These are phyloP conservation scores for Euglossa dilemma DNA, from an alignment of 1,140 invertebrate species.

Conservation along the genomic window DNA sequence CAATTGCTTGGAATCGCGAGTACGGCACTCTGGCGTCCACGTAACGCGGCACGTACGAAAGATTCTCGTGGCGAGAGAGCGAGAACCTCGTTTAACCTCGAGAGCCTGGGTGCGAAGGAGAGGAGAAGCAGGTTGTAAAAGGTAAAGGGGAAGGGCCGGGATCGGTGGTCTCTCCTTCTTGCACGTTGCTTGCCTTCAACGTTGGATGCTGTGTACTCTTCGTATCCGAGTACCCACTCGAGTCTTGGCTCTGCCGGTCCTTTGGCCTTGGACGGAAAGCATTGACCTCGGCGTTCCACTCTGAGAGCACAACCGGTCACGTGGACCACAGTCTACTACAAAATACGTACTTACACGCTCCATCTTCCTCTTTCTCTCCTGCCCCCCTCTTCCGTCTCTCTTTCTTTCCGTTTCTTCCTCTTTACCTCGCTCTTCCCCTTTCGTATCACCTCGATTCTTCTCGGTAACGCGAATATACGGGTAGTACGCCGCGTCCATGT, in stretches of 20 bases:
- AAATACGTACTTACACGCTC: slow-evolving; percentile 73
- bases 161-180: slow-evolving; percentile 57
- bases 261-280: slow-evolving; percentile 79
- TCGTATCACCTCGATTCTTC: slow-evolving; percentile 36
- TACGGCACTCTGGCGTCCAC: slow-evolving; percentile 18
- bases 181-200: slow-evolving; percentile 41
- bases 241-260: slow-evolving; percentile 69
- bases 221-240: slow-evolving; percentile 68
- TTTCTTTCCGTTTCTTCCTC: background rate
- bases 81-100: slow-evolving; percentile 52
- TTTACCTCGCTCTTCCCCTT: slow-evolving; percentile 30
- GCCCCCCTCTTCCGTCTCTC: background rate
- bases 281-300: slow-evolving; percentile 79
- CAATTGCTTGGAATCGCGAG: slow-evolving; percentile 38
- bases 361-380: slow-evolving; percentile 7
- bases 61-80: slow-evolving; percentile 42
- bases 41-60: slow-evolving; percentile 36
- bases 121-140: slow-evolving; percentile 60
- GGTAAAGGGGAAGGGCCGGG: slow-evolving; percentile 40
- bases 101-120: slow-evolving; percentile 39
- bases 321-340: slow-evolving; percentile 75
- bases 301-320: slow-evolving; percentile 75
- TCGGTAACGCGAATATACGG: slow-evolving; percentile 18
- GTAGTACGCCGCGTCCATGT: slow-evolving; percentile 14
- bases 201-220: slow-evolving; percentile 66